phyloP scores from a whole-genome alignment of 2,113 vertebrate genomes.

The Hystrix brachyura region DNA sequence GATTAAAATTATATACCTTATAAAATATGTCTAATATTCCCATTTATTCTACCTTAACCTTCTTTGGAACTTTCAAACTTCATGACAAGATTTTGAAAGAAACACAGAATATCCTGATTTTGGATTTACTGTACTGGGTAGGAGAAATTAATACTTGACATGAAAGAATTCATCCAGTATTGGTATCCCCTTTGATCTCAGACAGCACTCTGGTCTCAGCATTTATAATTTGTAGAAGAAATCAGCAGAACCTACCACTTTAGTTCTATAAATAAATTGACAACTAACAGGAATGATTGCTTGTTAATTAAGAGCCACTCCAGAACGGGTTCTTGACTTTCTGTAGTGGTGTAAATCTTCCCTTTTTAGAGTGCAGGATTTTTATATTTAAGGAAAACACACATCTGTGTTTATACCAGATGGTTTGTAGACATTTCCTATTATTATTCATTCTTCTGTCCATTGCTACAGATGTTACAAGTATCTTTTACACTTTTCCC shows the following conservation, averaged over 20 bases:
- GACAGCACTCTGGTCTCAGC: not conserved
- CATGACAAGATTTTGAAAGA: not conserved
- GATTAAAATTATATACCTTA: slow-evolving; percentile 28
- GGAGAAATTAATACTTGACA: not conserved
- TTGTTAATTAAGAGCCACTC: slow-evolving; percentile 60
- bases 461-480: slow-evolving; percentile 79
- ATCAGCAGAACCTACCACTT: not conserved
- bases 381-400: slow-evolving; percentile 77
- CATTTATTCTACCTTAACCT: slow-evolving; percentile 16
- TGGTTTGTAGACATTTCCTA: slow-evolving; percentile 71
- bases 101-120: slow-evolving; percentile 28
- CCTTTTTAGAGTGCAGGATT: slow-evolving; percentile 62
- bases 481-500: slow-evolving; percentile 49
- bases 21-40: not conserved
- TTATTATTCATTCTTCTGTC: slow-evolving; percentile 81
- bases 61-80: slow-evolving; percentile 10
- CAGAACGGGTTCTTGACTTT: slow-evolving; percentile 65
- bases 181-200: not conserved
- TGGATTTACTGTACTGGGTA: not conserved
- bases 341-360: slow-evolving; percentile 62
- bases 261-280: slow-evolving; percentile 53
- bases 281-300: not conserved
- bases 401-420: slow-evolving; percentile 81
- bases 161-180: not conserved
- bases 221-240: not conserved